Evolutionary conservation across 2,113 vertebrate genomes (phyloP).

Genomic region (Tautogolabrus adspersus): DNA sequence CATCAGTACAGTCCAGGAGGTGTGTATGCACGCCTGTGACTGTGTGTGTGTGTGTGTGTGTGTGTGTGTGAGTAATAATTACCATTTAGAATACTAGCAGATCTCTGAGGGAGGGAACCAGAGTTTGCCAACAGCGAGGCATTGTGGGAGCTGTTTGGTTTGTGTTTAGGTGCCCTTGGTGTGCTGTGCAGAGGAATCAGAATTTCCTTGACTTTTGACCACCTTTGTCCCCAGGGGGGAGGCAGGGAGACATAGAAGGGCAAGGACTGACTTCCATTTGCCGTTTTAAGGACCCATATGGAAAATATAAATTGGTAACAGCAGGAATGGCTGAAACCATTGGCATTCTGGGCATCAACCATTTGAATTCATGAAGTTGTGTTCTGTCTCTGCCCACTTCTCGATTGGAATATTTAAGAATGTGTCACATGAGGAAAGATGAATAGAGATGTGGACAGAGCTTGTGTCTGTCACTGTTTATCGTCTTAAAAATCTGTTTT

Average conservation of each 20-base stretch:
- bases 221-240: slow-evolving; percentile 77
- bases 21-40: slow-evolving; percentile 33
- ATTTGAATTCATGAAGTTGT: slow-evolving; percentile 80
- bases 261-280: slow-evolving; percentile 78
- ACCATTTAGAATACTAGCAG: slow-evolving; percentile 86
- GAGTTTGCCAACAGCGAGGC: slow-evolving; percentile 78
- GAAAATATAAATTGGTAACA: slow-evolving; percentile 86
- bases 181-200: slow-evolving; percentile 77
- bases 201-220: slow-evolving; percentile 88
- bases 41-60: slow-evolving; percentile 47
- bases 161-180: slow-evolving; percentile 79
- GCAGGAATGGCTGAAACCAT: slow-evolving; percentile 73
- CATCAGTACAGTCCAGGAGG: slow-evolving; percentile 65
- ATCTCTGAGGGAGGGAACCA: slow-evolving; percentile 77
- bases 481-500: slow-evolving; percentile 5
- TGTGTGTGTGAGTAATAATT: slow-evolving; percentile 80
- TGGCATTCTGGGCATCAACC: slow-evolving; percentile 75
- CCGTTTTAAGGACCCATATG: slow-evolving; percentile 81
- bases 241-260: slow-evolving; percentile 70
- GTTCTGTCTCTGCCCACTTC: slow-evolving; percentile 71
- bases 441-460: slow-evolving; percentile 52
- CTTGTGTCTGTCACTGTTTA: slow-evolving; percentile 51
- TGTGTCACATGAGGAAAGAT: slow-evolving; percentile 56
- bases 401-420: slow-evolving; percentile 78
- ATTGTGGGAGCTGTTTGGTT: slow-evolving; percentile 80